phyloP scores from a whole-genome alignment of 2,113 vertebrate species.

The Agelaius tricolor region DNA sequence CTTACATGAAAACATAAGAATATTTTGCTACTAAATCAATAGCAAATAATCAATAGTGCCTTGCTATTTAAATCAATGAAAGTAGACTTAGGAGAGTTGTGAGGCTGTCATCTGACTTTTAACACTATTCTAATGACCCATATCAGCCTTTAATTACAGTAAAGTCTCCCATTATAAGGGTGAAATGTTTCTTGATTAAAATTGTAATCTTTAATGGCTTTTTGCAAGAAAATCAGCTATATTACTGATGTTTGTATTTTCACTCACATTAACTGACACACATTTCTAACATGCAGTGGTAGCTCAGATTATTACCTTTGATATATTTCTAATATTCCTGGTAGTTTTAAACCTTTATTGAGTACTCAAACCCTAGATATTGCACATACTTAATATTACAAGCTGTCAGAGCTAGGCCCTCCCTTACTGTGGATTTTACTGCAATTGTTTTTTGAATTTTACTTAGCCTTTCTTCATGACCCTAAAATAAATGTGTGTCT shows the following conservation, averaged over 20 bases:
- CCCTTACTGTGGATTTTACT: background rate
- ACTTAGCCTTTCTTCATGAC: background rate
- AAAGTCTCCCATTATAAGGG: constrained; percentile 1
- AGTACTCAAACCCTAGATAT: background rate
- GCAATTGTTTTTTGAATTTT: constrained; percentile 7
- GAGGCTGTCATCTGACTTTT: constrained; percentile 48
- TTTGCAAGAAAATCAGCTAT: background rate
- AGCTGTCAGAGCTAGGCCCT: background rate
- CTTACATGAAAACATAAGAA: constrained; percentile 5
- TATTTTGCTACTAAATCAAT: constrained; percentile 39
- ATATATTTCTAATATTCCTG: background rate
- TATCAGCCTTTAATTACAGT: constrained; percentile 62
- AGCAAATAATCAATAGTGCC: constrained; percentile 27
- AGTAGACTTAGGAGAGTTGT: constrained; percentile 53
- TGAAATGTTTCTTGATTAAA: constrained; percentile 57
- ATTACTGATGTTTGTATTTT: background rate
- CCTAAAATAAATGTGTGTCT: background rate
- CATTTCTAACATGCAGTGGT: background rate
- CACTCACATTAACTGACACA: background rate
- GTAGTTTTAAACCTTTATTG: background rate
- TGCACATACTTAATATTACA: background rate
- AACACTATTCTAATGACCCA: constrained; percentile 61
- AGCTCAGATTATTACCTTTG: background rate
- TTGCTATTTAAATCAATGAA: constrained; percentile 55
- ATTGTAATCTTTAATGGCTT: constrained; percentile 14